These are phyloP conservation scores for Daubentonia madagascariensis DNA, from an alignment of 2,113 vertebrate genomes.

Conservation along the genomic window DNA sequence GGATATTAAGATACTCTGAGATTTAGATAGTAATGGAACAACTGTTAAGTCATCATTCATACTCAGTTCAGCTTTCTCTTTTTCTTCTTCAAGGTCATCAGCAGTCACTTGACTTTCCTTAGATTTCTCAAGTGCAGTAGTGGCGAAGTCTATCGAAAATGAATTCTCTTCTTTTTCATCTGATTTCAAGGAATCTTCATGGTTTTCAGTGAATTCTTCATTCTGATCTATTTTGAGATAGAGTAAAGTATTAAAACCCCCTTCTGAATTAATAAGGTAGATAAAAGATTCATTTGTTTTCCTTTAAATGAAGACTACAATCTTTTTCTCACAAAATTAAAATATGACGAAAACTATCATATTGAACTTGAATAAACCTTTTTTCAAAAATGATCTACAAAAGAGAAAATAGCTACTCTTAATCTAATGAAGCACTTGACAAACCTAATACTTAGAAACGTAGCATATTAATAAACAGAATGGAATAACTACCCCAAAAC, in stretches of 20 bases:
- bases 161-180: conserved; percentile 57
- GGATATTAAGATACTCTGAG: conserved; percentile 1
- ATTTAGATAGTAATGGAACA: neutral
- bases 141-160: conserved; percentile 60
- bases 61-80: neutral
- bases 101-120: conserved; percentile 20
- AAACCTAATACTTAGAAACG: neutral
- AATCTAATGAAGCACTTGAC: conserved; percentile 6
- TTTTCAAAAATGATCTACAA: neutral
- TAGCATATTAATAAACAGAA: neutral
- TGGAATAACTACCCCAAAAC: neutral
- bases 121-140: conserved; percentile 60
- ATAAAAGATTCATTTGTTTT: neutral
- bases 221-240: conserved; percentile 69
- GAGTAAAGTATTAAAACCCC: conserved; percentile 5
- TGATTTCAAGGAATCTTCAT: conserved; percentile 53
- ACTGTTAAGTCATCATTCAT: neutral
- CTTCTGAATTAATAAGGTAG: neutral
- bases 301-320: neutral
- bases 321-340: conserved; percentile 12
- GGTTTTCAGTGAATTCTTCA: conserved; percentile 46
- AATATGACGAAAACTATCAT: neutral
- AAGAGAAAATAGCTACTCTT: neutral
- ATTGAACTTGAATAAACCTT: neutral
- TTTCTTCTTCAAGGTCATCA: conserved; percentile 34